Evolutionary conservation across 2,888 invertebrate genomes (phyloP).

Genomic region (Lobophora halterata): DNA sequence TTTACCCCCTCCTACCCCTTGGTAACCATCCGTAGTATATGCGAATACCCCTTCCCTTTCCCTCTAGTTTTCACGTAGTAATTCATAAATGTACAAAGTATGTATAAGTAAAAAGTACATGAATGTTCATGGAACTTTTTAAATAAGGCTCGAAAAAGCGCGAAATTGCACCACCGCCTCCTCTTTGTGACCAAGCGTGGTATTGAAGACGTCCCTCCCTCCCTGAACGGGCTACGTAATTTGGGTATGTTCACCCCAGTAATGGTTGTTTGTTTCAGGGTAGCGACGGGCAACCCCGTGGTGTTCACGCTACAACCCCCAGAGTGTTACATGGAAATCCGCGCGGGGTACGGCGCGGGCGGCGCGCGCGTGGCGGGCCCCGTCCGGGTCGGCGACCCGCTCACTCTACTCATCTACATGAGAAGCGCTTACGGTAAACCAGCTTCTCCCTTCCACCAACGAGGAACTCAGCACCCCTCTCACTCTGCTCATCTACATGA

Average conservation of each 20-base stretch:
- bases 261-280: constrained; percentile 77
- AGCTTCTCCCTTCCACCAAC: neutral
- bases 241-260: neutral
- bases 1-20: no score
- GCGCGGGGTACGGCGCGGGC: constrained; percentile 93
- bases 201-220: no score
- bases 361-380: constrained; percentile 93
- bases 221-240: no score
- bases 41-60: no score
- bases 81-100: no score
- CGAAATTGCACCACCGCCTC: no score
- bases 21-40: no score
- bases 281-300: constrained; percentile 96
- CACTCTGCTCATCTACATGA: constrained; percentile 95
- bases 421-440: constrained; percentile 93
- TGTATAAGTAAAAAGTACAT: no score
- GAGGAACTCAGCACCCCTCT: constrained; percentile 96
- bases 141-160: no score
- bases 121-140: no score
- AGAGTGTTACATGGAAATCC: constrained; percentile 97
- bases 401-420: constrained; percentile 96
- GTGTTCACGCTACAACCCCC: constrained; percentile 96
- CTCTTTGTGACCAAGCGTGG: no score
- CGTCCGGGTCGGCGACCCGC: constrained; percentile 94
- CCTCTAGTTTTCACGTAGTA: no score